Base-by-base conservation (phyloP, 2,797 vertebrate genomes). In the Dallia pectoralis region DNA sequence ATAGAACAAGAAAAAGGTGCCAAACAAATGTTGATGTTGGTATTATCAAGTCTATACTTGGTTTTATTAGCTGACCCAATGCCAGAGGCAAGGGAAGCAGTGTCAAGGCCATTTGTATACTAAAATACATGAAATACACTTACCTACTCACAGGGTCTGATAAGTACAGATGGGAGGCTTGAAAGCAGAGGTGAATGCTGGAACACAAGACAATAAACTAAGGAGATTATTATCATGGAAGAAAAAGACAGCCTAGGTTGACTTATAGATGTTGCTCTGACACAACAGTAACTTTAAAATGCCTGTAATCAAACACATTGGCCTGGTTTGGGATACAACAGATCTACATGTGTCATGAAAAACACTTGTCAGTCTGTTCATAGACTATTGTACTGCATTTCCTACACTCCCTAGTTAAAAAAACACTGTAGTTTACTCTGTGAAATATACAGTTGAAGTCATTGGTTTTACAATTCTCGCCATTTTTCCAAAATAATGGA, bases 61-160 rank as follows among this genome's bases (percentile, higher is more conserved):
- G 71, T 80, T 86, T 90, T 84, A 89, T 67, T 70, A 14, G 67
- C 67, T 49, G 62, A 76, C 82, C 70, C 27, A 74, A 72, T 77
- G 63, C 70, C 30, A 62, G 25, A 49, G 27, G 32, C 48, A 53
- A n/a, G n/a, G 86, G 88, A 92, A 94, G 93, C 89, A 89, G 91
- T 87, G 79, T 56, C 70, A 71, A 86, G 81, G 80, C 87, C 88
- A 87, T 85, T 85, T 90, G n/a, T 81, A 76, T 92, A 91, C 85
- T 89, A 83, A 86, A 86, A 51, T 67, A 75, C 81, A 90, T 92
- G 91, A 93, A 93, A 93, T 81, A 91, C 81, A 89, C 88, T 90
- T 91, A 93, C 85, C 87, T 93, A 87, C 85, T 85, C 71, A 71
- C 71, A 25, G 72, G 76, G 81, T 79, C 62, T 73, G 81, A 74